Percentiles rank a stretch among this genome's conserved stretches.
These are phyloP conservation scores for Cheilosia scutellata DNA, from an alignment of 2,888 invertebrate genomes.

Conservation along the genomic window DNA sequence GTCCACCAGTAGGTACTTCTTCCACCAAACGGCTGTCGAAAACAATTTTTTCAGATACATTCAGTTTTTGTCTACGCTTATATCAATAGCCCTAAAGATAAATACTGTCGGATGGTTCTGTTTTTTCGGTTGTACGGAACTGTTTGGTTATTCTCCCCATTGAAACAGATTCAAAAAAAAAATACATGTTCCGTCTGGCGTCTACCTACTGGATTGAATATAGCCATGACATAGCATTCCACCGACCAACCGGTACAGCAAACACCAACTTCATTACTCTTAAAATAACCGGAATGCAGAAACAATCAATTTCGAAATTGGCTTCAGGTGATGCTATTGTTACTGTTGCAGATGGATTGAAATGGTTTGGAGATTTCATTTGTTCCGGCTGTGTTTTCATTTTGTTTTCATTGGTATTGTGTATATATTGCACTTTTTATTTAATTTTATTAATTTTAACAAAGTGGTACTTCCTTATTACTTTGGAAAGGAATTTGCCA, in stretches of 20 bases:
- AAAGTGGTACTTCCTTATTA: background rate
- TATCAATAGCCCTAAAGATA: slow-evolving; percentile 49
- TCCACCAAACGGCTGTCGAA: slow-evolving; percentile 9
- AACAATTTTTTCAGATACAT: slow-evolving; percentile 44
- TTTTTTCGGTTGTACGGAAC: background rate
- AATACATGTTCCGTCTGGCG: background rate
- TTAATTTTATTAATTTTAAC: slow-evolving; percentile 39
- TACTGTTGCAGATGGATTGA: slow-evolving; percentile 51
- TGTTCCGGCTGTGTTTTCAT: background rate
- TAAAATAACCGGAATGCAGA: slow-evolving; percentile 36
- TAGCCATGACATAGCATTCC: background rate
- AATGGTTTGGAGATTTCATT: slow-evolving; percentile 16
- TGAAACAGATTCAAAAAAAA: background rate
- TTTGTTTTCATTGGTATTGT: slow-evolving; percentile 19
- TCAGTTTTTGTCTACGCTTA: slow-evolving; percentile 4
- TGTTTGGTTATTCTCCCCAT: slow-evolving; percentile 11
- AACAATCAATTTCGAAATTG: slow-evolving; percentile 70
- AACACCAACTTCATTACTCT: slow-evolving; percentile 40
- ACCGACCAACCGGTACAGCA: slow-evolving; percentile 14
- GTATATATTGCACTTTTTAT: background rate
- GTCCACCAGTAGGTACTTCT: slow-evolving; percentile 2
- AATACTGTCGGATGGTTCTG: slow-evolving; percentile 4
- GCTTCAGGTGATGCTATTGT: slow-evolving; percentile 46
- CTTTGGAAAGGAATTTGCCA: background rate
- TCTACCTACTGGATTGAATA: background rate